phyloP scores from a whole-genome alignment of 2,888 invertebrate genomes.

The Dasysyrphus tricinctus region DNA sequence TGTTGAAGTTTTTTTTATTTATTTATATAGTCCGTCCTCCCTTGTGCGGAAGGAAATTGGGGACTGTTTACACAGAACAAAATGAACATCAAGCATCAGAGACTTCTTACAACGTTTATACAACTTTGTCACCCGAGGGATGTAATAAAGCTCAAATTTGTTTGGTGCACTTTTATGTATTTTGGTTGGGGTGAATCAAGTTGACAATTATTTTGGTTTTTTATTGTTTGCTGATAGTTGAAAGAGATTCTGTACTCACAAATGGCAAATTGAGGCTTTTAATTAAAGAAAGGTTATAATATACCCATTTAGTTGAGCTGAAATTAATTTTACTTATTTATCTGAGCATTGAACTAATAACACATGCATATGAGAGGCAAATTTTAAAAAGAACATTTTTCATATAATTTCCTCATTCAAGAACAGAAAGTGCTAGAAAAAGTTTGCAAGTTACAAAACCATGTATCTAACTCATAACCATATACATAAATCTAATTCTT shows the following conservation, averaged over 20 bases:
- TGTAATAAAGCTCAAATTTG: slow-evolving; percentile 63
- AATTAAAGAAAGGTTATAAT: background rate
- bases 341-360: too few relatives aligned
- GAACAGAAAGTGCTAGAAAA: too few relatives aligned
- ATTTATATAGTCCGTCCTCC: background rate
- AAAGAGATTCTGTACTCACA: background rate
- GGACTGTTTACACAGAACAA: slow-evolving; percentile 29
- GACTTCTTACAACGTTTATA: slow-evolving; percentile 34
- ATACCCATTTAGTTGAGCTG: background rate
- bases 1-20: slow-evolving; percentile 11
- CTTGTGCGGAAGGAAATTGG: slow-evolving; percentile 19
- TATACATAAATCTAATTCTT: background rate
- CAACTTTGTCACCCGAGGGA: slow-evolving; percentile 46
- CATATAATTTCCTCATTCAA: too few relatives aligned
- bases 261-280: background rate
- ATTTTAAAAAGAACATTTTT: too few relatives aligned
- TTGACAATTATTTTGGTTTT: slow-evolving; percentile 37
- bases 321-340: background rate
- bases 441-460: too few relatives aligned
- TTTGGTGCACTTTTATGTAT: slow-evolving; percentile 6
- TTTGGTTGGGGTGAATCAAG: slow-evolving; percentile 6
- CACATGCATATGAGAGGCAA: too few relatives aligned
- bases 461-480: background rate
- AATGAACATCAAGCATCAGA: slow-evolving; percentile 37
- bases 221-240: slow-evolving; percentile 3